phyloP scores from a whole-genome alignment of 2,888 invertebrate genomes.

The Oscheius sp. region DNA sequence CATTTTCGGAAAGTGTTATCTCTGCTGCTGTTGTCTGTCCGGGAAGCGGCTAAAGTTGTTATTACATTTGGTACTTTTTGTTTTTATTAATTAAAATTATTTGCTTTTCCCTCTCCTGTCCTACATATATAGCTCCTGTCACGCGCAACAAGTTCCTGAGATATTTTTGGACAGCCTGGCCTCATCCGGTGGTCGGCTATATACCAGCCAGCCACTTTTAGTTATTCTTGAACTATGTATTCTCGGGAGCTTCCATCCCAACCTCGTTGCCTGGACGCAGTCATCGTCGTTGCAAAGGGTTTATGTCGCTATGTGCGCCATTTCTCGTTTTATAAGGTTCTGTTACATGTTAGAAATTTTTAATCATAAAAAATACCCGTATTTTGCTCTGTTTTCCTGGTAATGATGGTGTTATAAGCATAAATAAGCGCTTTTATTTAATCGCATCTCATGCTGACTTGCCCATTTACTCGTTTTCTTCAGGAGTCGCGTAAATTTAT shows the following conservation, averaged over 20 bases:
- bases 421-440: not conserved
- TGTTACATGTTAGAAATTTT: not conserved
- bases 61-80: not conserved
- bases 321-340: conserved; percentile 1
- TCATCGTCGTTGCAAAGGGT: conserved; percentile 15
- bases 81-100: not conserved
- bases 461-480: too few relatives aligned
- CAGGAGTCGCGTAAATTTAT: too few relatives aligned
- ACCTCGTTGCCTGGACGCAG: conserved; percentile 14
- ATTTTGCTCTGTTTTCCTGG: too few relatives aligned
- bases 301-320: conserved; percentile 1
- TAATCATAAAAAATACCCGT: not conserved
- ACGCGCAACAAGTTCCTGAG: not conserved
- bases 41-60: not conserved
- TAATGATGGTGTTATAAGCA: not conserved
- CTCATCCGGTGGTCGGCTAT: not conserved
- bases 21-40: not conserved
- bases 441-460: too few relatives aligned
- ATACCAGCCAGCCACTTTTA: not conserved
- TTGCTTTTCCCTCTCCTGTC: not conserved
- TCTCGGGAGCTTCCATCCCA: not conserved
- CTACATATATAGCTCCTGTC: not conserved
- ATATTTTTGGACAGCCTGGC: not conserved
- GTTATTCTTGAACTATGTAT: not conserved
- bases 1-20: too few relatives aligned